These are phyloP conservation scores for Aspidiotus rigidus DNA, from an alignment of 2,888 invertebrate genomes.

Conservation along the genomic window DNA sequence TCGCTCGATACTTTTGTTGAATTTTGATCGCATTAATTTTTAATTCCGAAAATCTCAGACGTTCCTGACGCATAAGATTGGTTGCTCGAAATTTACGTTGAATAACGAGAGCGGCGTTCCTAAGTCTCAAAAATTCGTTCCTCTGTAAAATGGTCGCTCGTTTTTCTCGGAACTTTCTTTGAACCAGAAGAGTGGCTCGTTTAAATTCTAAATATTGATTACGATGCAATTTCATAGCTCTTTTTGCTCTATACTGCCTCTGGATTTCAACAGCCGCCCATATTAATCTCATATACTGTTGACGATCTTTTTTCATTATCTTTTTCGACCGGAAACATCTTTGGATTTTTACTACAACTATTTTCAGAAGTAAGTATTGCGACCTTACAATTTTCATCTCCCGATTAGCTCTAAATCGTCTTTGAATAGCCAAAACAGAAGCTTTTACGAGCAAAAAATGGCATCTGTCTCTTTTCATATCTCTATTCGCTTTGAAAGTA, in stretches of 20 bases:
- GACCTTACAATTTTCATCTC: conserved; percentile 8
- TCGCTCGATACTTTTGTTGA: background rate
- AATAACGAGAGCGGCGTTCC: conserved; percentile 5
- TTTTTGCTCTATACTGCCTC: conserved; percentile 24
- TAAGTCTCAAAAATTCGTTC: background rate
- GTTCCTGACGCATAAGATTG: background rate
- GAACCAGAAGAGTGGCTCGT: conserved; percentile 28
- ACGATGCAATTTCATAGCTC: background rate
- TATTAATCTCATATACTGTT: conserved; percentile 20
- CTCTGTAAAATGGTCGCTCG: background rate
- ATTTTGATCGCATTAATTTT: background rate
- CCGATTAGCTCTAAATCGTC: conserved; percentile 12
- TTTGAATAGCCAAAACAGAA: conserved; percentile 24
- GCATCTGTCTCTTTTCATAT: conserved; percentile 13
- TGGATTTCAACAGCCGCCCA: conserved; percentile 27
- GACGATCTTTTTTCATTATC: conserved; percentile 11
- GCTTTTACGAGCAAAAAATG: conserved; percentile 7
- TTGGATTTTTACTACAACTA: conserved; percentile 17
- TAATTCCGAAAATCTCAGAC: background rate
- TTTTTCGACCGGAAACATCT: conserved; percentile 20
- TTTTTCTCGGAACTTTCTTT: conserved; percentile 30
- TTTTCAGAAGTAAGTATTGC: background rate
- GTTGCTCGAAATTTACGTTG: conserved; percentile 16
- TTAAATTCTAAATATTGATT: conserved; percentile 27
- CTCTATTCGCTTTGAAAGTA: conserved; percentile 24